Base-by-base conservation (phyloP, 2,888 invertebrate genomes). In the Drosophila pseudotakahashii region DNA sequence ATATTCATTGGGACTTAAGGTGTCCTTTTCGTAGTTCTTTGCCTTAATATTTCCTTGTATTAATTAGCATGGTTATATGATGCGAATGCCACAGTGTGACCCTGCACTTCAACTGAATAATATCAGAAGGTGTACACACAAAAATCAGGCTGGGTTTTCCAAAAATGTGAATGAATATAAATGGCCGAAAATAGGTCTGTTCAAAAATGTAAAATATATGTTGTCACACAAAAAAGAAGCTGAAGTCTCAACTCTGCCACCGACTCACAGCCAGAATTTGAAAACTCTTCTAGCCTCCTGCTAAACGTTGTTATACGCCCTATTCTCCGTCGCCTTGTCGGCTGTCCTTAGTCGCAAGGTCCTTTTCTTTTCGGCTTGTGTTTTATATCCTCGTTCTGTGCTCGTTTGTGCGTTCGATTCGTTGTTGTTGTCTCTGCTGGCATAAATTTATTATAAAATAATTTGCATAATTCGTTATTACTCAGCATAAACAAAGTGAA, bases 391-490 rank as follows among this genome's bases (percentile, higher is more conserved):
- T 81, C 70, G 75, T 77, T 78, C 68, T 75, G 71, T 75, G 88
- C 79, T 78, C 78, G 81, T 86, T 79, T 83, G 87, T 81, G 76
- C 81, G 82, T 82, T 81, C 81, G 62, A 63, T 63, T 59, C 67
- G 41, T 54, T 68, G 73, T 59, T 68, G 54, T 53, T 68, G 75
- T 63, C 67, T 53, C 47, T 67, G 54, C 78, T 72, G 81, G 84
- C 87, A 85, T 87, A 88, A 86, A 88, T 85, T 86, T 89, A 88
- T 88, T 89, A 87, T 86, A 87, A 84, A 84, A 88, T 84, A 87
- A 85, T 85, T 85, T 85, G 89, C 85, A 85, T 85, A 85, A 85
- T 85, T 85, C 84, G 84, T 85, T 85, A 83, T 89, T 89, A 81
- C 80, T 85, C 89, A 81, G 87, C 84, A 88, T 81, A 87, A 88